Conservation (phyloP, 2,888 invertebrate genomes). For the Drosophila subquinaria region DNA sequence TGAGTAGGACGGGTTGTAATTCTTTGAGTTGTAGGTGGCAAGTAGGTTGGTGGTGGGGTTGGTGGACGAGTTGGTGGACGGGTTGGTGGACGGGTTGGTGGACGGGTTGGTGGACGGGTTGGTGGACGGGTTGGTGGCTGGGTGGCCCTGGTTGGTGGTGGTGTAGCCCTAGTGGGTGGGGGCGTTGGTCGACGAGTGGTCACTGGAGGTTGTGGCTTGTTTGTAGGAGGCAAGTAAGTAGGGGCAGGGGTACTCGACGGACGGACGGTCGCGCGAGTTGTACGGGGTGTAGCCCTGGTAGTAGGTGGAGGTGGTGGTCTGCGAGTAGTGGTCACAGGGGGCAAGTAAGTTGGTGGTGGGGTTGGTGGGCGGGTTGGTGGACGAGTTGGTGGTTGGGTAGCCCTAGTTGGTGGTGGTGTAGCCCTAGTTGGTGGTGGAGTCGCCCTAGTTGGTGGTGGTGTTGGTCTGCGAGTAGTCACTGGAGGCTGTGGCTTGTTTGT, state of each 20-base stretch:
- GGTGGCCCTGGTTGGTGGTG: slow-evolving; percentile 34
- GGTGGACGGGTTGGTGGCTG: slow-evolving; percentile 54
- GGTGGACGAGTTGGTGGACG: slow-evolving; percentile 44
- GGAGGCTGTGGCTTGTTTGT: slow-evolving; percentile 64
- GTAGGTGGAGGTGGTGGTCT: slow-evolving; percentile 28
- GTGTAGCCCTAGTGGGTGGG: slow-evolving; percentile 44
- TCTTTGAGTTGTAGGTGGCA: too few relatives aligned
- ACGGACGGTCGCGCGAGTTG: not conserved
- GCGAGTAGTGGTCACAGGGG: slow-evolving; percentile 42
- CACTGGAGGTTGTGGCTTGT: slow-evolving; percentile 57
- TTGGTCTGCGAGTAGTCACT: slow-evolving; percentile 37
- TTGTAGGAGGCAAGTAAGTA: slow-evolving; percentile 51
- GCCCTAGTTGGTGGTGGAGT: slow-evolving; percentile 36
- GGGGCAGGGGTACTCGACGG: slow-evolving; percentile 28
- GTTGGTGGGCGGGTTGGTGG: slow-evolving; percentile 46
- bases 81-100: not conserved
- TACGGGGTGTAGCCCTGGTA: slow-evolving; percentile 40
- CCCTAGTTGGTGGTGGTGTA: slow-evolving; percentile 45
- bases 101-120: slow-evolving; percentile 34
- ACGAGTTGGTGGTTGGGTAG: slow-evolving; percentile 41
- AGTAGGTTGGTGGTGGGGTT: slow-evolving; percentile 42
- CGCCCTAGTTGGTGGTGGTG: slow-evolving; percentile 21
- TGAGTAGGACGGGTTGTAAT: too few relatives aligned
- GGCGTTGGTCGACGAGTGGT: slow-evolving; percentile 31
- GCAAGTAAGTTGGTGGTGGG: slow-evolving; percentile 39